A percentile compares a stretch with the other conserved stretches of the same genome.
These are phyloP conservation scores for Sternotherus odoratus DNA, from an alignment of 2,797 vertebrate genomes.

Conservation along the genomic window DNA sequence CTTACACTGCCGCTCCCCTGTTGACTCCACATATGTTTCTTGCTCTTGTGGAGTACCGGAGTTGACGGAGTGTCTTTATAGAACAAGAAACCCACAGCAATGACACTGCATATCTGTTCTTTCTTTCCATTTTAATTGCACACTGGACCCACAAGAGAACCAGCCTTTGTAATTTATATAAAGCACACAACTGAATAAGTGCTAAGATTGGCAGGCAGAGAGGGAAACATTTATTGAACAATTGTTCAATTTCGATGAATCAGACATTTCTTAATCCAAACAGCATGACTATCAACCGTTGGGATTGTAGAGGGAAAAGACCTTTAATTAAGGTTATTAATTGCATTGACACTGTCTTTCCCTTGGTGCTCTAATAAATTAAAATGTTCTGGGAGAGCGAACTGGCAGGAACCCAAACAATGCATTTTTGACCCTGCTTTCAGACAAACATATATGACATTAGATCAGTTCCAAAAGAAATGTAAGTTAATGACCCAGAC, in stretches of 20 bases:
- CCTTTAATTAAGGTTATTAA: constrained; percentile 61
- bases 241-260: constrained; percentile 17
- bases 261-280: constrained; percentile 32
- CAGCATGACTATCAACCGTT: constrained; percentile 16
- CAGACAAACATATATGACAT: not conserved
- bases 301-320: constrained; percentile 39
- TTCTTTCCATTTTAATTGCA: not conserved
- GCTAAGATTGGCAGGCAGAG: not conserved
- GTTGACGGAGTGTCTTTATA: not conserved
- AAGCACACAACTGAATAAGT: not conserved
- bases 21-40: too few species aligned
- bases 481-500: not conserved
- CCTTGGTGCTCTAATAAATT: constrained; percentile 48
- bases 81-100: not conserved
- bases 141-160: not conserved
- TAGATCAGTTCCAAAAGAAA: not conserved
- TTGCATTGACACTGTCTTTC: constrained; percentile 44
- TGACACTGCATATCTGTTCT: not conserved
- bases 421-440: constrained; percentile 19
- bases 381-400: not conserved
- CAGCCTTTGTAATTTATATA: not conserved
- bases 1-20: too few species aligned
- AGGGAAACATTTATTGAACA: constrained; percentile 16
- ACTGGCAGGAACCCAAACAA: not conserved
- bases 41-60: too few species aligned